Evolutionary conservation across 2,113 vertebrate species (phyloP).

Genomic region (Nesoenas mayeri): DNA sequence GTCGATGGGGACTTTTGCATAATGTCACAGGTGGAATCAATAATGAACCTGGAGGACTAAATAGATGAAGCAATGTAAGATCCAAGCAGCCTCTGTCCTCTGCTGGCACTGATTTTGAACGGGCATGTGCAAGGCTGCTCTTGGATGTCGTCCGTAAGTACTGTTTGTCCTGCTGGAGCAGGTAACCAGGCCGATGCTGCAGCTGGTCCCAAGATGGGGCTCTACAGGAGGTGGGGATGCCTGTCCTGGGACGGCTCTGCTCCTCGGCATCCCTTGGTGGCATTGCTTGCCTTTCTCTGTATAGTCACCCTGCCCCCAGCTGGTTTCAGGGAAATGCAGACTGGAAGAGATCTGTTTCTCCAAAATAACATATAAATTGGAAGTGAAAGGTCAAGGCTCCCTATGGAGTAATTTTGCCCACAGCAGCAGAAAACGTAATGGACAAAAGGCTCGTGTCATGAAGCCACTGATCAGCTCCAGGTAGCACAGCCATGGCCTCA

Average conservation of each 20-base stretch:
- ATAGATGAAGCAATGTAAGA: not conserved
- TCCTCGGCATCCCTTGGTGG: not conserved
- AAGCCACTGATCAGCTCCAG: not conserved
- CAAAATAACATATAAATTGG: not conserved
- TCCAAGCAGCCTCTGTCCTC: not conserved
- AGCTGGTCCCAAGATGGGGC: accelerated
- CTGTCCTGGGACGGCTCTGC: accelerated
- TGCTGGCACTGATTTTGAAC: not conserved
- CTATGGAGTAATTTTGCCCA: not conserved
- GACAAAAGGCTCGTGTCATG: accelerated
- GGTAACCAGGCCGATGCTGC: not conserved
- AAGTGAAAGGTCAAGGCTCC: conserved; percentile 9
- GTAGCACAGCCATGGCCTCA: not conserved
- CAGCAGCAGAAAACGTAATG: not conserved
- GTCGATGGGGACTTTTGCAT: not conserved
- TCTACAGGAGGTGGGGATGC: not conserved
- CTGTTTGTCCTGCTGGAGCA: not conserved
- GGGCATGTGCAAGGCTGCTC: not conserved
- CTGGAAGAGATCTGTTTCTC: not conserved
- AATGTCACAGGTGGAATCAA: not conserved
- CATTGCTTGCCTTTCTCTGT: not conserved
- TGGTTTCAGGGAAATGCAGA: not conserved
- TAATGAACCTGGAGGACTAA: not conserved
- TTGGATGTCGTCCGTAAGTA: not conserved
- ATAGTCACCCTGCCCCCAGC: not conserved